phyloP scores from a whole-genome alignment of 2,797 vertebrate species.

The Hyperoplus lanceolatus region DNA sequence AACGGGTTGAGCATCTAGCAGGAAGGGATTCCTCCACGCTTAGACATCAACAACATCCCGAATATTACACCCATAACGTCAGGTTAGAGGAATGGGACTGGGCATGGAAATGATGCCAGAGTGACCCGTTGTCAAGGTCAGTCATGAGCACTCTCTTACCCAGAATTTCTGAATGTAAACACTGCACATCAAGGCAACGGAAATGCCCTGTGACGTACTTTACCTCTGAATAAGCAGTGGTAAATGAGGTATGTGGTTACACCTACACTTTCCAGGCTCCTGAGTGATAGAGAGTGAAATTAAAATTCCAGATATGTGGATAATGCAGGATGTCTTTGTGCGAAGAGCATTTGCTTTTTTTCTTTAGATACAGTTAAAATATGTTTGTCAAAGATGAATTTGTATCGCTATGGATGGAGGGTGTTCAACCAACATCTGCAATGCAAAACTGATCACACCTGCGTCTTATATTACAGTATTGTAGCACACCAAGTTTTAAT shows the following conservation, averaged over 20 bases:
- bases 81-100: conserved; percentile 59
- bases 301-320: background rate
- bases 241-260: conserved; percentile 54
- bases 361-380: background rate
- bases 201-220: conserved; percentile 77
- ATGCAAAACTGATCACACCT: too few relatives aligned
- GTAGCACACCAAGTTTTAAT: background rate
- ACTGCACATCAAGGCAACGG: conserved; percentile 79
- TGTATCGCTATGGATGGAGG: background rate
- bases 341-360: background rate
- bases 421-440: background rate
- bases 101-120: conserved; percentile 81
- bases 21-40: conserved; percentile 87
- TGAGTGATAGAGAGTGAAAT: background rate
- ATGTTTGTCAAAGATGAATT: background rate
- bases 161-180: conserved; percentile 76
- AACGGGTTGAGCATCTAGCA: conserved; percentile 80
- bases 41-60: conserved; percentile 86
- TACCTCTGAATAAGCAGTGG: conserved; percentile 56
- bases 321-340: background rate
- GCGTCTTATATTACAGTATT: too few relatives aligned
- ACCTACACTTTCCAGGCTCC: conserved; percentile 18
- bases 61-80: conserved; percentile 71
- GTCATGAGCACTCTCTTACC: conserved; percentile 64
- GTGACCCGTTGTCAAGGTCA: conserved; percentile 82